Conservation (phyloP, 2,113 vertebrate genomes). For the Spilogale gracilis region DNA sequence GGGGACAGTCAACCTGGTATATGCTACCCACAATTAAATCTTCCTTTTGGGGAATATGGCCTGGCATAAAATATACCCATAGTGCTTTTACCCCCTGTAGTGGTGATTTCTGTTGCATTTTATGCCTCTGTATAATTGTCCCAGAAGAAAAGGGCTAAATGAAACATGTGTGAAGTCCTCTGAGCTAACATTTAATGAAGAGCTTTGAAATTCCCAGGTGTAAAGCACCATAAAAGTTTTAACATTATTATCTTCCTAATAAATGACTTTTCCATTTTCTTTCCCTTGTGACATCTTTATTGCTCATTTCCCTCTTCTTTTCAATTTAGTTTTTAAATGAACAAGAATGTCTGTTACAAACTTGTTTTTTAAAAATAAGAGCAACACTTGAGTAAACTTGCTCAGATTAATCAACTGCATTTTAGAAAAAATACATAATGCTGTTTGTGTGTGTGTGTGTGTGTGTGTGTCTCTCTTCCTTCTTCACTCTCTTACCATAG, state of each 20-base stretch:
- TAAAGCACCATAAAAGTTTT: not conserved
- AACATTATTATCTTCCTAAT: constrained; percentile 38
- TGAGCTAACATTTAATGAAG: constrained; percentile 42
- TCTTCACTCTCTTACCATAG: not conserved
- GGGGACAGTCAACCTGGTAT: not conserved
- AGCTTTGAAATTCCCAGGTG: constrained; percentile 11
- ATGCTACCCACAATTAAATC: not conserved
- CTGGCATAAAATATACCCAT: not conserved
- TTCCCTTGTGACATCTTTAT: constrained; percentile 26
- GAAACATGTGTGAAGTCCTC: constrained; percentile 28
- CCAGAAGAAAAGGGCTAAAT: constrained; percentile 23
- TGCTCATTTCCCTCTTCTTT: not conserved
- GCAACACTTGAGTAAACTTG: not conserved
- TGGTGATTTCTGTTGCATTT: not conserved
- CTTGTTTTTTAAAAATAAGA: not conserved
- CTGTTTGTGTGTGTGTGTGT: not conserved
- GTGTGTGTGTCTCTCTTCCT: not conserved
- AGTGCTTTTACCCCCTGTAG: not conserved
- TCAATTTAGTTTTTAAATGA: constrained; percentile 62
- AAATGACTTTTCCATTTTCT: constrained; percentile 48
- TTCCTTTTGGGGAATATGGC: not conserved
- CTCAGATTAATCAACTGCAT: not conserved
- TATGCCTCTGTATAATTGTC: not conserved
- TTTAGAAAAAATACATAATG: not conserved
- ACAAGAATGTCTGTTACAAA: not conserved